Evolutionary conservation across 2,888 invertebrate species (phyloP), one percentile per base, ranked within the genome.

Genomic region (Callinectes sapidus): DNA sequence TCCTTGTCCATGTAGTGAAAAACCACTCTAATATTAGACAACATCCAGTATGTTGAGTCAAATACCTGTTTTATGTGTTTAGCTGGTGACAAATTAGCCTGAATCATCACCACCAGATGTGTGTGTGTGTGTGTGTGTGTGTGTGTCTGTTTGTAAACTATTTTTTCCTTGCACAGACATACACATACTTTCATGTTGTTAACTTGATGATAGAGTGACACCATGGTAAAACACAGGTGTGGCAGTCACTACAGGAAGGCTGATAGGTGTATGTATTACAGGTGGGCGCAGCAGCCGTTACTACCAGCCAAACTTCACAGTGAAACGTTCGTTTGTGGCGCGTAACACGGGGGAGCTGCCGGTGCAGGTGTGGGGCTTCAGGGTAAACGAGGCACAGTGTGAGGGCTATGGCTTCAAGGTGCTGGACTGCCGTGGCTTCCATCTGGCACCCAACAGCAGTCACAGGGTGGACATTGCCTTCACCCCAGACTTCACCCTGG

Each of bases 321-420:
- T 98, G 32, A 97, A 97, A 95, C 97, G 98, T 93, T 97, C 97
- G 86, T 99, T 99, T 96, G 97, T 97, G 16, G 97, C 98, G 39
- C 97, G 97, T 95, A 99, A 99, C 96, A 97, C 97, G n/a, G 99
- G 99, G 1, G 97, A 97, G 95, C 96, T 99, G 95, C 97, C 98
- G n/a, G 97, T 99, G 95, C 97, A 97, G 95, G 97, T 98, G 94
- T 96, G 97, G 94, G 97, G 97, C 91, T 97, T 97, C 95, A 96
- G 96, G 90, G 97, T 98, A 94, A 97, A 97, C 95, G 94, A 95
- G 95, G 54, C 95, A 95, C 95, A 96, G 0, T 98, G 98, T 95
- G 97, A 97, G 96, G 98, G 98, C 14, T 97, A 97, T 95, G 98
- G 98, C 32, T 98, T 98, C 95, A 97, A 97, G 95, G 97, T 98